Evolutionary conservation across 2,113 vertebrate genomes (phyloP).

Genomic region (Melanerpes formicivorus): DNA sequence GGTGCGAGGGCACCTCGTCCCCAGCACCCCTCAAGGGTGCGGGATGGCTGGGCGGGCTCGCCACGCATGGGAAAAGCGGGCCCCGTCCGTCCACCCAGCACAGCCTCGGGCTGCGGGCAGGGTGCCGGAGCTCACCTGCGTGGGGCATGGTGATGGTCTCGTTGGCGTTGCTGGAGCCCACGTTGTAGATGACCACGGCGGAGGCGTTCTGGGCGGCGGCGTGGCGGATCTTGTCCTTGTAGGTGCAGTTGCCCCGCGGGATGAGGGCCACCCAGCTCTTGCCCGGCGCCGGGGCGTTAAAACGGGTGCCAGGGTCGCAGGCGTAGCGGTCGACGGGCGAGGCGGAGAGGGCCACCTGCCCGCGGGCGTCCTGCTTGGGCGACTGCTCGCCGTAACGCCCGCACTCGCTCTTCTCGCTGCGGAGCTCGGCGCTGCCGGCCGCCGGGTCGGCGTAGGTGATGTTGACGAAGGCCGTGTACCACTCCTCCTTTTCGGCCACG

Average conservation of each 20-base stretch:
- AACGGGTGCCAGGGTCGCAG: slow-evolving; percentile 87
- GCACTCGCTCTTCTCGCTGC: slow-evolving; percentile 92
- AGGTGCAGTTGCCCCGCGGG: slow-evolving; percentile 91
- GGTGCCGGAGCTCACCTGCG: slow-evolving; percentile 80
- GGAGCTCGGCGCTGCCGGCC: slow-evolving; percentile 76
- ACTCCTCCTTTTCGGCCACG: slow-evolving; percentile 97
- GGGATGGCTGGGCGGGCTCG: fast-evolving
- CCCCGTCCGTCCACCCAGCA: fast-evolving
- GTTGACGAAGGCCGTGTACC: slow-evolving; percentile 99
- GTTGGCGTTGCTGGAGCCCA: slow-evolving; percentile 86
- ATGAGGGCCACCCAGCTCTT: slow-evolving; percentile 92
- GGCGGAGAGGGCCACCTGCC: slow-evolving; percentile 84
- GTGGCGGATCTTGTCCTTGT: slow-evolving; percentile 91
- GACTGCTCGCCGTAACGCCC: slow-evolving; percentile 97
- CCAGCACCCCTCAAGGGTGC: neutral
- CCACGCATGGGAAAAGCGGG: neutral
- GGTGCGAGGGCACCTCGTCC: neutral
- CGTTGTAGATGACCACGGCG: slow-evolving; percentile 93
- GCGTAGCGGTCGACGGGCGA: slow-evolving; percentile 82
- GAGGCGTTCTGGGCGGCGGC: slow-evolving; percentile 90
- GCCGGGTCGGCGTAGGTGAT: slow-evolving; percentile 91
- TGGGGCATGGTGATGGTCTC: slow-evolving; percentile 96
- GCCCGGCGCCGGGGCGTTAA: slow-evolving; percentile 75
- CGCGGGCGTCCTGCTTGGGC: slow-evolving; percentile 91
- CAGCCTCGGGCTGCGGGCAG: fast-evolving